These are phyloP conservation scores for Sphaeridia pumilis DNA, from an alignment of 2,888 invertebrate species.

Conservation along the genomic window DNA sequence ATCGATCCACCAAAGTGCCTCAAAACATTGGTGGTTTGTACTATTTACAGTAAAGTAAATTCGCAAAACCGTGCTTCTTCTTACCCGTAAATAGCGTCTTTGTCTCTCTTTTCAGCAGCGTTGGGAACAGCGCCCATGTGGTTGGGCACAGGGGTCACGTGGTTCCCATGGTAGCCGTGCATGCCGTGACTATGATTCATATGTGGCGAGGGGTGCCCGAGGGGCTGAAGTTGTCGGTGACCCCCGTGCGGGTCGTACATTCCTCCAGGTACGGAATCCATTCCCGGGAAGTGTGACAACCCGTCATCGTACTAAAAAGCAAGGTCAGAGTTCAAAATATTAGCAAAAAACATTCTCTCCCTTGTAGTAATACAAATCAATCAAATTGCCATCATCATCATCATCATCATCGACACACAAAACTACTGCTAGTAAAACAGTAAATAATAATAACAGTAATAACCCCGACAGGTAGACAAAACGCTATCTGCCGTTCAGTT, in stretches of 20 bases:
- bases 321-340: too few relatives aligned
- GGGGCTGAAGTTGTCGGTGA: constrained; percentile 39
- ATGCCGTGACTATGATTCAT: constrained; percentile 53
- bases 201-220: constrained; percentile 64
- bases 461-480: too few relatives aligned
- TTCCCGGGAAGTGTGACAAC: constrained; percentile 66
- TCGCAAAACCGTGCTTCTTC: constrained; percentile 44
- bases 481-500: too few relatives aligned
- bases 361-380: too few relatives aligned
- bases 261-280: constrained; percentile 53
- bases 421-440: too few relatives aligned
- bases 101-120: constrained; percentile 92
- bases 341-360: too few relatives aligned
- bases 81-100: constrained; percentile 98
- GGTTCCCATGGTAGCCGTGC: constrained; percentile 58
- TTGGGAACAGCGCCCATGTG: constrained; percentile 52
- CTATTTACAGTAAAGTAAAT: too few relatives aligned
- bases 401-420: too few relatives aligned
- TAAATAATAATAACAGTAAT: too few relatives aligned
- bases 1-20: too few relatives aligned
- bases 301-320: constrained; percentile 95
- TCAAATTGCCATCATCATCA: too few relatives aligned
- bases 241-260: constrained; percentile 67
- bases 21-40: too few relatives aligned
- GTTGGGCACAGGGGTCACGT: constrained; percentile 52